Evolutionary conservation across 2,888 invertebrate species (phyloP).

Genomic region (Leucophenga maculata): DNA sequence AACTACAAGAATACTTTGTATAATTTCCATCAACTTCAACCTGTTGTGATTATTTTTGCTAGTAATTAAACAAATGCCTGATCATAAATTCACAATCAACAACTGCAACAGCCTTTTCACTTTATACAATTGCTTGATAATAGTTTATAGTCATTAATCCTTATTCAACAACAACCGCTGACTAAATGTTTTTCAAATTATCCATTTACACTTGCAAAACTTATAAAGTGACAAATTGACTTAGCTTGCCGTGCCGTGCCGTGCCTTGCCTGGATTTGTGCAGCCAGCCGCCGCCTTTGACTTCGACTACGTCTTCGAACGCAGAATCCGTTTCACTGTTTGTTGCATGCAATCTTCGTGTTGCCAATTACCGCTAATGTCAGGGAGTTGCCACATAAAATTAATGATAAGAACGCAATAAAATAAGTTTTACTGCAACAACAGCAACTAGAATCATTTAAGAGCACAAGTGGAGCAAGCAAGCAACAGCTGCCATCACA

Average conservation of each 20-base stretch:
- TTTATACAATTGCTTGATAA: too few species aligned
- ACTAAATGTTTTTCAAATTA: conserved; percentile 19
- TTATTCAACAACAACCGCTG: neutral
- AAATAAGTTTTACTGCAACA: conserved; percentile 60
- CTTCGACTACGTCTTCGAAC: too few species aligned
- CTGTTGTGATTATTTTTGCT: too few species aligned
- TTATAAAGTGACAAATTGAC: conserved; percentile 25
- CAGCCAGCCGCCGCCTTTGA: too few species aligned
- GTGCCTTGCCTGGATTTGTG: too few species aligned
- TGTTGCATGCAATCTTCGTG: conserved; percentile 8
- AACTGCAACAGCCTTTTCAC: too few species aligned
- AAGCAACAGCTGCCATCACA: conserved; percentile 24
- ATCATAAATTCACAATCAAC: neutral
- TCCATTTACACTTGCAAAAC: conserved; percentile 9
- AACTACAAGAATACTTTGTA: too few species aligned
- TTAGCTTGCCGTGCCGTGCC: neutral
- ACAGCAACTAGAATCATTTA: conserved; percentile 7
- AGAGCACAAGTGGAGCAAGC: conserved; percentile 11
- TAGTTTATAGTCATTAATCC: conserved; percentile 13
- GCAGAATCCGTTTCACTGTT: too few species aligned
- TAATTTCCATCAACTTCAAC: too few species aligned
- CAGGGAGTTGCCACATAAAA: conserved; percentile 63
- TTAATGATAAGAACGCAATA: conserved; percentile 64
- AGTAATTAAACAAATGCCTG: neutral
- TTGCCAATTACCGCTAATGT: conserved; percentile 64